Evolutionary conservation across 2,797 vertebrate genomes (phyloP).

Genomic region (Paramormyrops hopkinsi): DNA sequence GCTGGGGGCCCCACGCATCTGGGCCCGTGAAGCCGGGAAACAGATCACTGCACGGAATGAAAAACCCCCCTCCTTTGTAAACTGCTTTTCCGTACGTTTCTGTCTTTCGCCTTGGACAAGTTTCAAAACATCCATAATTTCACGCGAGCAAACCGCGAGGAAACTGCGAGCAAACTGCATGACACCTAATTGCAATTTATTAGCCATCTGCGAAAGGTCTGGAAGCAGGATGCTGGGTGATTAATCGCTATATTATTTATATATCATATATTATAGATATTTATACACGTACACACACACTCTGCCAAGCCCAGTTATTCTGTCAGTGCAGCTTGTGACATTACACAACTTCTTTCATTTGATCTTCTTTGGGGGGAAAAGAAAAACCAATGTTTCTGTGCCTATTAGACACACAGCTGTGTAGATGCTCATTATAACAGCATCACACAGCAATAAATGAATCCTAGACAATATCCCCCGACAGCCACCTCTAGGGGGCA

Average conservation of each 20-base stretch:
- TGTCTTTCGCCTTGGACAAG: not conserved
- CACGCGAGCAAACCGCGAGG: not conserved
- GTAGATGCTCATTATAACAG: conserved; percentile 35
- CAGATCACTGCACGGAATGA: conserved; percentile 41
- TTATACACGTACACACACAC: not conserved
- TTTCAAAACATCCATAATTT: conserved; percentile 6
- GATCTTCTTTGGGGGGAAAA: conserved; percentile 39
- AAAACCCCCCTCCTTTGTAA: conserved; percentile 30
- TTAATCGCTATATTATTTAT: conserved; percentile 35
- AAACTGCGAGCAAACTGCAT: not conserved
- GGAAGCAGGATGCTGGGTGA: conserved; percentile 26
- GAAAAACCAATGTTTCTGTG: conserved; percentile 33
- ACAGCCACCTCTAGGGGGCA: conserved; percentile 10
- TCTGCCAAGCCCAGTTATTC: conserved; percentile 28
- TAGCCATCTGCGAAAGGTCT: conserved; percentile 27
- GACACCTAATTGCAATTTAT: conserved; percentile 26
- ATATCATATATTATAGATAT: conserved; percentile 4
- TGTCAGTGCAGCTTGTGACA: conserved; percentile 36
- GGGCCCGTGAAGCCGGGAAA: conserved; percentile 38
- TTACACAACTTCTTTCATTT: conserved; percentile 37
- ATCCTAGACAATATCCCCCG: conserved; percentile 28
- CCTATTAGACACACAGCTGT: conserved; percentile 40
- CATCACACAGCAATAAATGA: conserved; percentile 36
- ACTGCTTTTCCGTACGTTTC: conserved; percentile 22
- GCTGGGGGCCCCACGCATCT: conserved; percentile 38